phyloP scores from a whole-genome alignment of 2,888 invertebrate species.

The Ochlodes sylvanus region DNA sequence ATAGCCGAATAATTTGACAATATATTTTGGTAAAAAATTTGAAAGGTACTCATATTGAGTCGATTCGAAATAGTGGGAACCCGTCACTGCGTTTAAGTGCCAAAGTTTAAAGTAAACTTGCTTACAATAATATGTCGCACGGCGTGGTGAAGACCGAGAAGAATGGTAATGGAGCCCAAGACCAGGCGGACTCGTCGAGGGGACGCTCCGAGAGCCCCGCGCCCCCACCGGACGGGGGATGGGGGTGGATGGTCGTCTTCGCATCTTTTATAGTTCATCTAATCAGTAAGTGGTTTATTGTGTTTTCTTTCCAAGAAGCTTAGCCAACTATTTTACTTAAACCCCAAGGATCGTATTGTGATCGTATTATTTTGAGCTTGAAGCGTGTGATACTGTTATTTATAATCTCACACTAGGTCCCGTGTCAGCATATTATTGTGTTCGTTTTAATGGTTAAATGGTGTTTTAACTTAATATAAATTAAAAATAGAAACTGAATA shows the following conservation, averaged over 20 bases:
- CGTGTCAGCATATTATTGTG: too few relatives aligned
- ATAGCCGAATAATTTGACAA: conserved; percentile 32
- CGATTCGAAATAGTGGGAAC: not conserved
- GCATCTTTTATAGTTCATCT: conserved; percentile 98
- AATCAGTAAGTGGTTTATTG: conserved; percentile 89
- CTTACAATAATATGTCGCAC: conserved; percentile 67
- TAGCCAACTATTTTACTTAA: not conserved
- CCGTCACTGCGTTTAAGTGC: conserved; percentile 43
- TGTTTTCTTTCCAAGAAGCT: conserved; percentile 8
- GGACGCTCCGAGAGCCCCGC: conserved; percentile 71
- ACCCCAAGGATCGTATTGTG: not conserved
- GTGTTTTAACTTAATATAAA: too few relatives aligned
- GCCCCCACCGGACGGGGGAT: conserved; percentile 96
- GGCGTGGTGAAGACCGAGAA: conserved; percentile 68
- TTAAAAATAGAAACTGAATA: too few relatives aligned
- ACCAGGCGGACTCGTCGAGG: conserved; percentile 58
- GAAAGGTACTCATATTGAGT: conserved; percentile 33
- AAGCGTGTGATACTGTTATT: not conserved
- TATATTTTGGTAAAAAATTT: conserved; percentile 33
- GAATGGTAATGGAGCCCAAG: conserved; percentile 61
- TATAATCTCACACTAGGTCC: not conserved
- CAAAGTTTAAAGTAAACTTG: conserved; percentile 43
- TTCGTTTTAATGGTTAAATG: too few relatives aligned
- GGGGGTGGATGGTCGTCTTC: conserved; percentile 98
- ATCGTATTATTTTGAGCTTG: not conserved